Evolutionary conservation across 2,113 vertebrate species (phyloP).

Genomic region (Tragelaphus imberbis): DNA sequence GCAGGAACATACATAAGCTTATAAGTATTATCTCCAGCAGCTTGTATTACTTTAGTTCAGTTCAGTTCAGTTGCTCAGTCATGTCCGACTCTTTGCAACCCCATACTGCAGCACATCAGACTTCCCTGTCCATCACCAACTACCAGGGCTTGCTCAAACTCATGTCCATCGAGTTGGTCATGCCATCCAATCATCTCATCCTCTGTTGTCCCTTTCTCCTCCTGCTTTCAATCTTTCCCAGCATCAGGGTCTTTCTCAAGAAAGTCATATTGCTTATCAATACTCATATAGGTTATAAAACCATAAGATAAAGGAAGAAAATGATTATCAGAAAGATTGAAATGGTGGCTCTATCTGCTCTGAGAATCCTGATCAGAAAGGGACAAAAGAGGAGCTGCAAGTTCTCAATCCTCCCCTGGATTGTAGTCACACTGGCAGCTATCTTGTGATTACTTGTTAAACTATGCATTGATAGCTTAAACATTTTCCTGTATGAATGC

Average conservation of each 20-base stretch:
- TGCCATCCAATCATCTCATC: not conserved
- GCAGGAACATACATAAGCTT: not conserved
- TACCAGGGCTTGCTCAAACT: not conserved
- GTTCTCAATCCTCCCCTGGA: not conserved
- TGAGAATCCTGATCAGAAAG: not conserved
- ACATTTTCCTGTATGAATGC: not conserved
- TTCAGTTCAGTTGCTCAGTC: not conserved
- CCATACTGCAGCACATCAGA: not conserved
- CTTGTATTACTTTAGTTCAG: not conserved
- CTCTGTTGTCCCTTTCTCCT: not conserved
- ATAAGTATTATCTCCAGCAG: not conserved
- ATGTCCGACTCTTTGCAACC: fast-evolving
- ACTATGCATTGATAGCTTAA: not conserved
- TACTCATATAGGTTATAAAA: not conserved
- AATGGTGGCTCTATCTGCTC: not conserved
- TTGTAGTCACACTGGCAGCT: not conserved
- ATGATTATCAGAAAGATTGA: not conserved
- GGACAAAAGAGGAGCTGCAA: not conserved
- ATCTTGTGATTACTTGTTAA: not conserved
- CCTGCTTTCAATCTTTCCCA: not conserved
- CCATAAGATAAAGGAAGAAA: not conserved
- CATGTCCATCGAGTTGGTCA: not conserved
- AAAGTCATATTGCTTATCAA: not conserved
- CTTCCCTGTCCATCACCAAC: not conserved
- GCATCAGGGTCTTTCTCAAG: not conserved